Base-by-base conservation (phyloP, 92 coral and sea anemone genomes). In the Isaurus tuberculatus region DNA sequence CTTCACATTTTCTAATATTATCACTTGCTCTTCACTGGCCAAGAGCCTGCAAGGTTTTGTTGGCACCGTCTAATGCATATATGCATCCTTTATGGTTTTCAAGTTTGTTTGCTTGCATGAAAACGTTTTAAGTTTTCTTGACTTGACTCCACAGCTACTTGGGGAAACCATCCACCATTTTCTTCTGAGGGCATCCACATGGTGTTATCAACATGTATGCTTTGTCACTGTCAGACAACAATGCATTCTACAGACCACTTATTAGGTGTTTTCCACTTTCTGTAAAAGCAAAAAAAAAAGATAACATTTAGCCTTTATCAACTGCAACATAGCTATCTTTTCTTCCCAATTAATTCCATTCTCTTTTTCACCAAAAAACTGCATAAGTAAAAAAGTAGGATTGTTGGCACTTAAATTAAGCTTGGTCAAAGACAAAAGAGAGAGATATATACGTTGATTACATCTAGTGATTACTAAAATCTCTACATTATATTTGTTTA, bases 201-300 rank as follows among this genome's bases (percentile, higher is more conserved):
- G 57, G 57, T 48, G 57, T 48, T 48, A 48, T 48, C 19, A 48
- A 48, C 57, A 48, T 48, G 57, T 48, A 48, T 48, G 57, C 57
- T 48, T 48, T 48, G 57, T 48, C 57, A 48, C 57, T 48, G 57
- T 48, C 57, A 48, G 57, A 48, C 57, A 48, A 48, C 16, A 48
- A 15, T 48, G 55, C 55, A 48, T 48, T 48, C 55, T 48, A 48
- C 57, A 48, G 57, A 48, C 57, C 57, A 48, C 57, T 48, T 48
- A 48, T 11, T 48, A 48, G 55, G 55, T 48, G 55, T 48, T 48
- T 48, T 48, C 57, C 57, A 48, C 57, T 48, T 48, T 48, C 57
- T 48, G 57, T 16, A 48, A 48, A 48, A 48, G 57, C 42, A 36
- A 16, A 48, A 48, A 48, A 48, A 48, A 48, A 1, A 48, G 57